These are phyloP conservation scores for Baryphthengus martii DNA, from an alignment of 2,113 vertebrate genomes.

Conservation along the genomic window DNA sequence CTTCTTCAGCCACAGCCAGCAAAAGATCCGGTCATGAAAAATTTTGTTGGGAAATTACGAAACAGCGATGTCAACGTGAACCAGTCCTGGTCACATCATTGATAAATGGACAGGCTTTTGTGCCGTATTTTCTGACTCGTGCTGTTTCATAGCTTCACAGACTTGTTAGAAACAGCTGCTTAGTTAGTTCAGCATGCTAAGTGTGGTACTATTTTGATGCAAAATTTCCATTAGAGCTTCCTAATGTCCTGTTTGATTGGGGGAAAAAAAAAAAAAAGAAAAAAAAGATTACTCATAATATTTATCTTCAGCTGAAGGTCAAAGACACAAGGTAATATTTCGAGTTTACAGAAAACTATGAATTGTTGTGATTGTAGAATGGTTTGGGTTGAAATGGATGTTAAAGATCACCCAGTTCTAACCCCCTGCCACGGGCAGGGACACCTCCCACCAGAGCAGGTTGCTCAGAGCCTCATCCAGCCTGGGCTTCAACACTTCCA, in stretches of 20 bases:
- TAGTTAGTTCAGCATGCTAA: background rate
- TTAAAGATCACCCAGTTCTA: too few species aligned
- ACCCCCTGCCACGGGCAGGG: too few species aligned
- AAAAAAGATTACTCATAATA: background rate
- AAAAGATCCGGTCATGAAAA: background rate
- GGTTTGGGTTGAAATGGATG: too few species aligned
- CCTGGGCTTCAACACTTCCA: too few species aligned
- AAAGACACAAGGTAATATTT: background rate
- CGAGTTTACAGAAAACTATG: background rate
- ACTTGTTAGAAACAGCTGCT: background rate
- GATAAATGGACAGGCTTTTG: background rate
- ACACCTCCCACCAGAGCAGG: too few species aligned
- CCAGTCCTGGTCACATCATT: fast-evolving
- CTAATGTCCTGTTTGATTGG: background rate
- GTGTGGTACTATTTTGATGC: background rate
- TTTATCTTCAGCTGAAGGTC: background rate
- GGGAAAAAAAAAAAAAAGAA: too few species aligned
- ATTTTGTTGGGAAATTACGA: background rate
- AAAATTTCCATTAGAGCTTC: background rate
- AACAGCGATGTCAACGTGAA: background rate
- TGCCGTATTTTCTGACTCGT: background rate
- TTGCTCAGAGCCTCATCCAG: too few species aligned
- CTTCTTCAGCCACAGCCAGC: too few species aligned
- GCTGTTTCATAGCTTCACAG: background rate
- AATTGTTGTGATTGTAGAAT: background rate